Evolutionary conservation across 2,888 invertebrate species (phyloP).

Genomic region (Adineta ricciae): DNA sequence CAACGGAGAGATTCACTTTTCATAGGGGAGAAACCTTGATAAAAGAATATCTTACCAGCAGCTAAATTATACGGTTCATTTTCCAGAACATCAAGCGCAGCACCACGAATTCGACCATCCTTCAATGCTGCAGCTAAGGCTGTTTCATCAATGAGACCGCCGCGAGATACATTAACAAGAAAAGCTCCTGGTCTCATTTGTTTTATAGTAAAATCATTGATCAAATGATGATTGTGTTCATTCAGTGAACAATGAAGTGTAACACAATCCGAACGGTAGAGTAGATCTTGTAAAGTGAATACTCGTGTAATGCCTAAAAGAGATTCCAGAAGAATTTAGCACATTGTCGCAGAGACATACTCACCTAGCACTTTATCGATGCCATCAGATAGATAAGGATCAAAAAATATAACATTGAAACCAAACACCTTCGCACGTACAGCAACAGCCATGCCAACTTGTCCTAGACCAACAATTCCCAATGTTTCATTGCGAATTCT

Average conservation of each 20-base stretch:
- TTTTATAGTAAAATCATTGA: constrained; percentile 98
- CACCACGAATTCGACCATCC: constrained; percentile 92
- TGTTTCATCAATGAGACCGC: constrained; percentile 91
- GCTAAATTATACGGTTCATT: background rate
- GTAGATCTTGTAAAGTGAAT: constrained; percentile 86
- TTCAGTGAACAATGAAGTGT: constrained; percentile 97
- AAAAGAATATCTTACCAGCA: too few species aligned
- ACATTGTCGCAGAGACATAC: background rate
- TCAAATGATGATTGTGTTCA: constrained; percentile 97
- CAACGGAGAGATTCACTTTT: too few species aligned
- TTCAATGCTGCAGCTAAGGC: constrained; percentile 88
- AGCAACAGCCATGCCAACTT: constrained; percentile 95
- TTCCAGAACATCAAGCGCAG: constrained; percentile 77
- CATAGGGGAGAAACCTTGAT: too few species aligned
- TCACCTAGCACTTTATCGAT: constrained; percentile 87
- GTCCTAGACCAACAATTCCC: constrained; percentile 89
- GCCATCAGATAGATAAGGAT: constrained; percentile 95
- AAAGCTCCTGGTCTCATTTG: constrained; percentile 96
- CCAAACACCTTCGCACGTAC: constrained; percentile 97
- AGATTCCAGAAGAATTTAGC: background rate
- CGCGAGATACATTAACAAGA: constrained; percentile 95
- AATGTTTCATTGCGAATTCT: constrained; percentile 95
- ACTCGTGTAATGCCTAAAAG: constrained; percentile 59
- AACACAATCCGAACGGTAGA: constrained; percentile 97
- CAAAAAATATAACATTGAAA: constrained; percentile 98